These are phyloP conservation scores for Cryptoprocta ferox DNA, from an alignment of 2,797 vertebrate genomes.

Conservation along the genomic window DNA sequence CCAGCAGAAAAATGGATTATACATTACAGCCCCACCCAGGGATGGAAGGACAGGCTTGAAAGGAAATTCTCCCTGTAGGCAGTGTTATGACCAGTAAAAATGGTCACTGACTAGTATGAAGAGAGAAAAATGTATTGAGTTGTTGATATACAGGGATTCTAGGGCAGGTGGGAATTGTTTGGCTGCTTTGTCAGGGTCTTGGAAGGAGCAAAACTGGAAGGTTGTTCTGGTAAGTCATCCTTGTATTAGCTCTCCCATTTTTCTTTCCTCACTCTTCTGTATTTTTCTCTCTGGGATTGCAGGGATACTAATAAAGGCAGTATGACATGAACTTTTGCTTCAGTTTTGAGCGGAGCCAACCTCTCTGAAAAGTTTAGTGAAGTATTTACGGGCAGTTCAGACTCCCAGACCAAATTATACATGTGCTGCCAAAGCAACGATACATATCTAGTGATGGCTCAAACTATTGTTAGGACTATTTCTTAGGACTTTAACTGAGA, in stretches of 20 bases:
- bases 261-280: not conserved
- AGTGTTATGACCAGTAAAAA: not conserved
- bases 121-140: not conserved
- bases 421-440: not conserved
- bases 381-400: not conserved
- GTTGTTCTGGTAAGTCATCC: not conserved
- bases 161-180: not conserved
- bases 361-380: not conserved
- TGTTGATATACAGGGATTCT: not conserved
- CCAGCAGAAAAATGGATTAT: not conserved
- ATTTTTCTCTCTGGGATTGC: not conserved
- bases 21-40: not conserved
- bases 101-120: not conserved
- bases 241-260: not conserved
- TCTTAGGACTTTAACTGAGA: not conserved
- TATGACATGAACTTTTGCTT: not conserved
- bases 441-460: not conserved
- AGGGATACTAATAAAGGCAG: not conserved
- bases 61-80: not conserved
- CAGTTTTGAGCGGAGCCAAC: not conserved
- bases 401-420: not conserved
- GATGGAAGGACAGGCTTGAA: not conserved
- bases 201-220: not conserved
- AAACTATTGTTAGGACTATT: not conserved
- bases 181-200: not conserved